phyloP scores from a whole-genome alignment of 2,113 vertebrate genomes.

The Clupea harengus region DNA sequence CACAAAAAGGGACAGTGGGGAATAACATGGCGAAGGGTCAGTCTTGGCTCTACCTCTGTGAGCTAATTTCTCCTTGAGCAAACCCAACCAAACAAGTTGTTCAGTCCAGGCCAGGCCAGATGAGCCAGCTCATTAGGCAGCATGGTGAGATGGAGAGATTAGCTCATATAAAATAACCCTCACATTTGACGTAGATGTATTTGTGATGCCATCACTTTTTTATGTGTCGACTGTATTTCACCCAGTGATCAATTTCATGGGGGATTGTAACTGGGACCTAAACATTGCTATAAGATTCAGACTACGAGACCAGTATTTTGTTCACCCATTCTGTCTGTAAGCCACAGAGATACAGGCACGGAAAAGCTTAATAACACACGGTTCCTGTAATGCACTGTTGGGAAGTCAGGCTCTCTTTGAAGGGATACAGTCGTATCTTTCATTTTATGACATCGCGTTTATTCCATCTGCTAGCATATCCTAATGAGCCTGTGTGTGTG shows the following conservation, averaged over 20 bases:
- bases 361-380: not conserved
- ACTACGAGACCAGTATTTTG: not conserved
- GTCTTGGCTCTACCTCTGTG: not conserved
- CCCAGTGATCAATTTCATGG: not conserved
- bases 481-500: slow-evolving; percentile 9
- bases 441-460: slow-evolving; percentile 23
- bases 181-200: not conserved
- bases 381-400: not conserved
- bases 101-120: not conserved
- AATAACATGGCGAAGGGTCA: not conserved
- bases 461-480: slow-evolving; percentile 19
- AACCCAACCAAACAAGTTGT: not conserved
- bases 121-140: not conserved
- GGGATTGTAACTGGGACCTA: not conserved
- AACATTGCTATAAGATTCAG: not conserved
- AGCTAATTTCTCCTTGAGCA: slow-evolving; percentile 2
- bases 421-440: not conserved
- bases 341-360: not conserved
- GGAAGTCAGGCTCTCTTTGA: not conserved
- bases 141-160: not conserved
- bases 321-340: not conserved
- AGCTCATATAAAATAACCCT: not conserved
- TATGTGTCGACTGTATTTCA: not conserved
- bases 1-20: not conserved
- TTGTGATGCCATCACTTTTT: not conserved